phyloP scores from a whole-genome alignment of 2,888 invertebrate genomes.

The Lithophane semibrunnea region DNA sequence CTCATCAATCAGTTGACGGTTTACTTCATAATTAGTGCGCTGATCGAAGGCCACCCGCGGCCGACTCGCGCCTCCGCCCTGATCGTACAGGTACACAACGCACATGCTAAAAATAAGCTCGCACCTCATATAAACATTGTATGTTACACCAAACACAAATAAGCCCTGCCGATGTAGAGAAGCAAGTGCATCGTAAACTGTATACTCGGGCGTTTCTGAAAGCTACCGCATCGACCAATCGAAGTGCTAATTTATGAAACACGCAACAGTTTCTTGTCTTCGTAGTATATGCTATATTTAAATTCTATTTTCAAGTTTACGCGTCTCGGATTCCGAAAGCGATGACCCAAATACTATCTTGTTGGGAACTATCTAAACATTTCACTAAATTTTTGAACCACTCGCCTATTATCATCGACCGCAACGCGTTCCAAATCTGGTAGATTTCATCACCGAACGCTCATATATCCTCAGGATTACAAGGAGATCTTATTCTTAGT shows the following conservation, averaged over 20 bases:
- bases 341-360: constrained; percentile 85
- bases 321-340: constrained; percentile 78
- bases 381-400: constrained; percentile 75
- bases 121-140: constrained; percentile 55
- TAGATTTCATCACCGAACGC: constrained; percentile 32
- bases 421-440: constrained; percentile 30
- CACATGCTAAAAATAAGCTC: constrained; percentile 71
- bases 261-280: constrained; percentile 73
- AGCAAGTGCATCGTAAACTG: constrained; percentile 40
- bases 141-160: constrained; percentile 71
- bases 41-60: constrained; percentile 74
- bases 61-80: constrained; percentile 70
- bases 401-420: constrained; percentile 25
- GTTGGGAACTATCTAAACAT: constrained; percentile 76
- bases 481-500: constrained; percentile 8
- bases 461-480: constrained; percentile 13
- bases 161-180: constrained; percentile 42
- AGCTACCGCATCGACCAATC: constrained; percentile 28
- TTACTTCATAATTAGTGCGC: constrained; percentile 80
- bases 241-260: constrained; percentile 55
- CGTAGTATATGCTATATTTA: constrained; percentile 77
- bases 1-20: constrained; percentile 83
- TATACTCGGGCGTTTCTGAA: constrained; percentile 29
- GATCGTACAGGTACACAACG: constrained; percentile 76
- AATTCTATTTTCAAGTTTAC: constrained; percentile 89